A percentile compares a stretch with the other conserved stretches of the same genome.
These are phyloP conservation scores for Cephus rjabovi DNA, from an alignment of 2,888 invertebrate species.

Conservation along the genomic window DNA sequence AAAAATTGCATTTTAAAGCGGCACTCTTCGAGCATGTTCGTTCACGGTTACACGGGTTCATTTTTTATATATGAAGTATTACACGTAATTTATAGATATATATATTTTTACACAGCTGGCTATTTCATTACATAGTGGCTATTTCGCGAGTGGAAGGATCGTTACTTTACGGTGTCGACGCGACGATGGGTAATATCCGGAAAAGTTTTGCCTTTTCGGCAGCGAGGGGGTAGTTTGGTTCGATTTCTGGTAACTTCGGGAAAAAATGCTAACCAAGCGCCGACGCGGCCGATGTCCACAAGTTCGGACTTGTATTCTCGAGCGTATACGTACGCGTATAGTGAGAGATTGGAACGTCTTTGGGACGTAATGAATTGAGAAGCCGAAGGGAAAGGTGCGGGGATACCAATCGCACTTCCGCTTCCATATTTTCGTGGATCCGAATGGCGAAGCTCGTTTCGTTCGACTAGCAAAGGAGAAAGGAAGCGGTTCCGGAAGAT, in stretches of 20 bases:
- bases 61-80: background rate
- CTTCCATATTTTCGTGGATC: background rate
- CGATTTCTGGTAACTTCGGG: background rate
- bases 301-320: background rate
- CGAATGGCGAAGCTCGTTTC: background rate
- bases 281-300: background rate
- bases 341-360: background rate
- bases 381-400: background rate
- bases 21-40: background rate
- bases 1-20: constrained; percentile 49
- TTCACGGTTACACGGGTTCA: background rate
- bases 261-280: background rate
- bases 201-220: background rate
- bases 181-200: background rate
- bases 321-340: background rate
- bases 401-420: constrained; percentile 2
- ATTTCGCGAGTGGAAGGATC: background rate
- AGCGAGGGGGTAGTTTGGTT: background rate
- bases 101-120: background rate
- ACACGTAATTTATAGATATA: background rate
- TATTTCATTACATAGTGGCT: background rate
- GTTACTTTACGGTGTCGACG: background rate
- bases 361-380: background rate
- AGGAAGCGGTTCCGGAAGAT: constrained; percentile 43
- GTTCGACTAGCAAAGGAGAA: constrained; percentile 14